Base-by-base conservation (phyloP, 2,113 vertebrate species). In the Labrus mixtus region DNA sequence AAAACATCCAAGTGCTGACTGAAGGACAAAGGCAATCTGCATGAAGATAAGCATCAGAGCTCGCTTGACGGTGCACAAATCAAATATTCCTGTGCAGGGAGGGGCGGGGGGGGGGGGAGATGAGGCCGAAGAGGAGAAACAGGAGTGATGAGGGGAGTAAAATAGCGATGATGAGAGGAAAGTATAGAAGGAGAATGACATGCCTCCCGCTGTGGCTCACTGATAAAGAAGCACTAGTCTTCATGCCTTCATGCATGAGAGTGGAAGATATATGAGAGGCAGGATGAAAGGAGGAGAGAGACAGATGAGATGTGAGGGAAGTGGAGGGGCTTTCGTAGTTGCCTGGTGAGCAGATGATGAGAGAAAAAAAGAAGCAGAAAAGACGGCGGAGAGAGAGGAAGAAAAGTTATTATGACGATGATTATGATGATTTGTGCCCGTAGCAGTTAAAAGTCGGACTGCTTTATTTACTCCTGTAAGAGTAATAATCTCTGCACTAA, bases 161-260 rank as follows among this genome's bases (percentile, higher is more conserved):
- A 23, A 56, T 9, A 50, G 54, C 48, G 68, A 75, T 59, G 71
- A 78, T 76, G 78, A 76, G 66, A 71, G 65, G 43, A 59, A 78
- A 70, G 58, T 53, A 76, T 11, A 50, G 73, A 79, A 51, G 41
- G 45, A 81, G 58, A 79, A 61, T 58, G 71, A 70, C 87, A 82
- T 67, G 64, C 77, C 69, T 72, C 83, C 81, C 81, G 79, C 86
- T 88, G 82, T 2, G 57, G 67, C 79, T 80, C 51, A 70, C 74
- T 83, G 88, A 90, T 90, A 88, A 87, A 91, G 58, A 81, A 57
- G 64, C 73, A 65, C 72, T 64, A 62, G 81, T 78, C 72, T 72
- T 71, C 72, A 75, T 64, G 74, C 70, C 61, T 41, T 69, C 70
- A 83, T 51, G 48, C 17, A 20, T 51, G 62, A 84, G 58, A 72